phyloP scores from a whole-genome alignment of 2,113 vertebrate species.

The Fulica atra region DNA sequence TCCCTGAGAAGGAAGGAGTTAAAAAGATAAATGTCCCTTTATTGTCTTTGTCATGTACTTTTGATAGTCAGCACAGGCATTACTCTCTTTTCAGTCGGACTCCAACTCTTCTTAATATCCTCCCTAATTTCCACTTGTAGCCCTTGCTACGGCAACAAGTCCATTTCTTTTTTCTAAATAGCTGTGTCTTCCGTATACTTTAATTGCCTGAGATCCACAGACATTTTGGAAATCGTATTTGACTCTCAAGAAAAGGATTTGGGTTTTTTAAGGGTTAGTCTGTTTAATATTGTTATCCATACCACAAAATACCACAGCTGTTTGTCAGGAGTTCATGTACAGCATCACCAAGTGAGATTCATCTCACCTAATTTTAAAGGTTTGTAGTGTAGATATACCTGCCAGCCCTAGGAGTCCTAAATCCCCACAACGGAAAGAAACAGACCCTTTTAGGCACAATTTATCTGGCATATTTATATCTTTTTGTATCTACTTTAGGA shows the following conservation, averaged over 20 bases:
- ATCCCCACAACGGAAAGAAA: not conserved
- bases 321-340: not conserved
- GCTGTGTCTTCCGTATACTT: not conserved
- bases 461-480: not conserved
- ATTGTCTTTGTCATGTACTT: not conserved
- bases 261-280: not conserved
- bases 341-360: not conserved
- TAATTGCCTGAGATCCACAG: not conserved
- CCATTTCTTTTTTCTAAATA: not conserved
- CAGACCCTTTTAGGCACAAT: not conserved
- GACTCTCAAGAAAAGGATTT: not conserved
- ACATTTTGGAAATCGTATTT: not conserved
- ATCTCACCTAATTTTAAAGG: not conserved
- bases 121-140: not conserved
- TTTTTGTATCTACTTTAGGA: not conserved
- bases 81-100: not conserved
- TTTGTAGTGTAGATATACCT: not conserved
- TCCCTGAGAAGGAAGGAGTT: not conserved
- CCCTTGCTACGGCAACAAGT: not conserved
- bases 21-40: not conserved
- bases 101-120: not conserved
- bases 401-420: not conserved
- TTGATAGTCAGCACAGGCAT: not conserved
- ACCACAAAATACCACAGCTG: not conserved
- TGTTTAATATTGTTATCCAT: not conserved